phyloP scores from a whole-genome alignment of 37 sponge, comb jelly and placozoan species.

The Haliclona indistincta region DNA sequence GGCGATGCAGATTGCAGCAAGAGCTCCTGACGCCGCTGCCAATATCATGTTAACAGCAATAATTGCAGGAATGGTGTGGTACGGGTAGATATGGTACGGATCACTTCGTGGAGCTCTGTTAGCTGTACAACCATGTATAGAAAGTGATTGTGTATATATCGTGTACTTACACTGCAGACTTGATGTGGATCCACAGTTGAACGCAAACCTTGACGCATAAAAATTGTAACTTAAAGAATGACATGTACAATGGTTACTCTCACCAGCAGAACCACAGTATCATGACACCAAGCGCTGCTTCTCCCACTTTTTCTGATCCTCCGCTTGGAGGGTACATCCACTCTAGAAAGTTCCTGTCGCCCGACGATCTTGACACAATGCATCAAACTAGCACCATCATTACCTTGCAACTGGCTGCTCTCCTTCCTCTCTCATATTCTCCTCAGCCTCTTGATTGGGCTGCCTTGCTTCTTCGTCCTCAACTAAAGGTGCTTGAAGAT shows the following conservation, averaged over 20 bases:
- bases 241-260: not conserved
- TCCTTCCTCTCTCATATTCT: not conserved
- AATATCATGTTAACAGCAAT: slow-evolving; percentile 86
- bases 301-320: slow-evolving; percentile 55
- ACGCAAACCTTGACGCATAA: slow-evolving; percentile 51
- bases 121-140: not conserved
- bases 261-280: slow-evolving; percentile 75
- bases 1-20: slow-evolving; percentile 63
- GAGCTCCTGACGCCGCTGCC: slow-evolving; percentile 56
- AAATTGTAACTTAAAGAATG: not conserved
- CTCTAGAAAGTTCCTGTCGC: slow-evolving; percentile 19
- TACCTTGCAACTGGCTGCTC: not conserved
- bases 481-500: not conserved
- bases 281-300: slow-evolving; percentile 68
- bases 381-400: not conserved
- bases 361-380: not conserved
- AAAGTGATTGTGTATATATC: not conserved
- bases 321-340: slow-evolving; percentile 52
- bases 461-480: not conserved
- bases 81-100: slow-evolving; percentile 2
- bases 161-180: slow-evolving; percentile 38
- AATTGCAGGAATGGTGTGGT: slow-evolving; percentile 43
- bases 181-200: slow-evolving; percentile 78
- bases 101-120: not conserved
- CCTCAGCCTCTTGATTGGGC: not conserved